Conservation (phyloP, 2,888 invertebrate genomes). For the Ectobius pallidus region DNA sequence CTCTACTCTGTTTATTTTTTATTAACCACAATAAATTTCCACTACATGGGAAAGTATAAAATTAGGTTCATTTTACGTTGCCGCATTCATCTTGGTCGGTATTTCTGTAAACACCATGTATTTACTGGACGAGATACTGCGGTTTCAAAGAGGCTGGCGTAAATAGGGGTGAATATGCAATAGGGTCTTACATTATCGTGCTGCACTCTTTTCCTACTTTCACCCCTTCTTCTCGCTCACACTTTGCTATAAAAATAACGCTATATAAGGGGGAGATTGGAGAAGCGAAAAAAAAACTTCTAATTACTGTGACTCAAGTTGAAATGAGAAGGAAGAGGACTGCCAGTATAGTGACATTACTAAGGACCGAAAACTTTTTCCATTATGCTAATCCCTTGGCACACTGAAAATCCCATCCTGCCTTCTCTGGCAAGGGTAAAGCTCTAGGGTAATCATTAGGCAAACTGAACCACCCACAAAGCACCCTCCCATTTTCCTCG, state of each 20-base stretch:
- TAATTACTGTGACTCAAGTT: conserved; percentile 42
- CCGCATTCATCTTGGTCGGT: conserved; percentile 1
- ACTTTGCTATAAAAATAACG: conserved; percentile 25
- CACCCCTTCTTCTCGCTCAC: conserved; percentile 3
- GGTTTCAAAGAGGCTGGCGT: conserved; percentile 5
- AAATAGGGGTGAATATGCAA: conserved; percentile 35
- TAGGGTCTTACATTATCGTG: conserved; percentile 34
- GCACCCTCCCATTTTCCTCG: neutral
- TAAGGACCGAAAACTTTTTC: conserved; percentile 43
- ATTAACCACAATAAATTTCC: too few relatives aligned
- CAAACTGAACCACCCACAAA: conserved; percentile 19
- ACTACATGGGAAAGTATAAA: too few relatives aligned
- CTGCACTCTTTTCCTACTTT: conserved; percentile 15
- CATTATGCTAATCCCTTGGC: conserved; percentile 44
- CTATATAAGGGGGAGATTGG: conserved; percentile 30
- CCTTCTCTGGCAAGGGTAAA: conserved; percentile 27
- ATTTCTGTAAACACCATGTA: neutral
- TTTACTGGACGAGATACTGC: neutral
- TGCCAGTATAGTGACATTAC: conserved; percentile 37
- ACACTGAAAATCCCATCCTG: conserved; percentile 31
- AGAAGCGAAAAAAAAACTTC: conserved; percentile 39
- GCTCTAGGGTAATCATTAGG: conserved; percentile 41
- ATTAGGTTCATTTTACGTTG: neutral
- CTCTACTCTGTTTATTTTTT: too few relatives aligned
- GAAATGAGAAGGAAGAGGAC: conserved; percentile 31